Evolutionary conservation across 2,888 invertebrate species (phyloP).

Genomic region (Eupithecia vulgata): DNA sequence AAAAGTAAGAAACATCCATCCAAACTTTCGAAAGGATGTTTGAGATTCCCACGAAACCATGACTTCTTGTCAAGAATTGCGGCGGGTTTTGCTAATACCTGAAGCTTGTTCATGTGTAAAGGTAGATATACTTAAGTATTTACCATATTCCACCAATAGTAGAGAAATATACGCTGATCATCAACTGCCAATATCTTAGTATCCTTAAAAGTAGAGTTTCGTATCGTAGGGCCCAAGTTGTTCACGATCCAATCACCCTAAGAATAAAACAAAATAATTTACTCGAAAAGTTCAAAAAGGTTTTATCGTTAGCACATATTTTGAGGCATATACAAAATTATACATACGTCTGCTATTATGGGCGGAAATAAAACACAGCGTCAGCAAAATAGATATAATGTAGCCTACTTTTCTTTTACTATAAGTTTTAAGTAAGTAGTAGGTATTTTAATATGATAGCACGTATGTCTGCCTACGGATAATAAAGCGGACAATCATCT

Average conservation of each 20-base stretch:
- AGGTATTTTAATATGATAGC: background rate
- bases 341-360: background rate
- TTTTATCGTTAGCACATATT: background rate
- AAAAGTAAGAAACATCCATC: no score
- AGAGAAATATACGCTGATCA: conserved; percentile 87
- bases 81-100: no score
- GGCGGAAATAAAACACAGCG: background rate
- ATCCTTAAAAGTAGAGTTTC: conserved; percentile 81
- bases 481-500: background rate
- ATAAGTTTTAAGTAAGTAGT: no score
- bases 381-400: background rate
- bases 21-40: no score
- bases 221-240: conserved; percentile 90
- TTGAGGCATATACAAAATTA: background rate
- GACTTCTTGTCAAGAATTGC: no score
- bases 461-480: background rate
- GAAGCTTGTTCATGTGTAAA: background rate
- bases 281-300: no score
- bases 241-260: conserved; percentile 88
- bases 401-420: background rate
- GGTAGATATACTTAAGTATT: conserved; percentile 52
- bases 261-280: conserved; percentile 32
- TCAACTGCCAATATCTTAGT: conserved; percentile 90
- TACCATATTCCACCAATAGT: conserved; percentile 86
- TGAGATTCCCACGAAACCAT: no score